Percentiles rank a stretch among this genome's conserved stretches.
Conservation (phyloP, 2,797 vertebrate genomes). For the Anas acuta region DNA sequence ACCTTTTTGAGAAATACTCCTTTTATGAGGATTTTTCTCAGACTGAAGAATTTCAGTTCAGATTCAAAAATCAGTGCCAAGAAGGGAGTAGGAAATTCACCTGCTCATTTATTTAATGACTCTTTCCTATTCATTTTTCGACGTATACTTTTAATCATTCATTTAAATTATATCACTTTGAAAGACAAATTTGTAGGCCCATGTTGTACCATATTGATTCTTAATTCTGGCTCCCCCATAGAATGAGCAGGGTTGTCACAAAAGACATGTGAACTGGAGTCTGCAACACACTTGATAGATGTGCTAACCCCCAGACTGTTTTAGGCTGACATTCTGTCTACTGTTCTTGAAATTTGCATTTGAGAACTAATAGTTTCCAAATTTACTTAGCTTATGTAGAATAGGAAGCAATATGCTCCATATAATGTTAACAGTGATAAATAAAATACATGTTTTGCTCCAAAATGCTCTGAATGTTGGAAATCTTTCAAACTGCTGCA, state of each 20-base stretch:
- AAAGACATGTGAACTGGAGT: not conserved
- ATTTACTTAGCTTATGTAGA: not conserved
- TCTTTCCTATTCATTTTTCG: not conserved
- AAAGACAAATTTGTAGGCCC: not conserved
- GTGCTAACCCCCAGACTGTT: not conserved
- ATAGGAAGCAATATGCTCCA: not conserved
- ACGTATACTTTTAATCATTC: not conserved
- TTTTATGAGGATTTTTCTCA: not conserved
- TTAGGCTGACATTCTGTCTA: not conserved
- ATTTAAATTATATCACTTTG: accelerated
- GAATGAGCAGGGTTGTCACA: not conserved
- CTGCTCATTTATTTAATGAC: not conserved
- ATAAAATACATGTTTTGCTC: not conserved
- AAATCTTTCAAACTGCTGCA: not conserved
- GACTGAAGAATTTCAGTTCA: not conserved
- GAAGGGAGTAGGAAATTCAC: not conserved
- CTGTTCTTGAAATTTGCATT: not conserved
- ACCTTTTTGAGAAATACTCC: not conserved
- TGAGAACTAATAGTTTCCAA: not conserved
- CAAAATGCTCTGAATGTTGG: not conserved
- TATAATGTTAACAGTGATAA: not conserved
- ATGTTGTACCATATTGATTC: not conserved
- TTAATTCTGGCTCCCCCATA: not conserved
- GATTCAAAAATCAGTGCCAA: not conserved
- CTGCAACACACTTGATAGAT: not conserved